phyloP scores from a whole-genome alignment of 1,140 invertebrate genomes.

The Hypsibius dujardini region DNA sequence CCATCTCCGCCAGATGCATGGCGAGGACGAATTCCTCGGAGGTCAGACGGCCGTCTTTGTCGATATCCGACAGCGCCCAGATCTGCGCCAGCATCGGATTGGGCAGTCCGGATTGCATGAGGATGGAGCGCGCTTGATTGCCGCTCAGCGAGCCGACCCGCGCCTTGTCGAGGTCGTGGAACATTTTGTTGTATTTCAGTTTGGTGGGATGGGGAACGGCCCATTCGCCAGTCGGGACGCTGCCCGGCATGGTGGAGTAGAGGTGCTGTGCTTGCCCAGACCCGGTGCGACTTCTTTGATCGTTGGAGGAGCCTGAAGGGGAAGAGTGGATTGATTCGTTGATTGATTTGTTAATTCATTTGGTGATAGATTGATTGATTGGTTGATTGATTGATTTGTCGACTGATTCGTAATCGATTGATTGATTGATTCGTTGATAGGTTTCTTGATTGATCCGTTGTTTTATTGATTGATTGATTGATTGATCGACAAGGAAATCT shows the following conservation, averaged over 20 bases:
- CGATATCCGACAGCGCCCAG: conserved; percentile 78
- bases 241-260: conserved; percentile 17
- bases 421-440: no score
- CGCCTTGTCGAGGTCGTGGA: conserved; percentile 72
- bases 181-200: conserved; percentile 82
- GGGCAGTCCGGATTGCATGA: conserved; percentile 79
- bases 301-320: not conserved
- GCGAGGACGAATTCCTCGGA: conserved; percentile 91
- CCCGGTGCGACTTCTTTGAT: conserved; percentile 8
- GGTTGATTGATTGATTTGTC: no score
- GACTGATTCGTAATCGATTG: no score
- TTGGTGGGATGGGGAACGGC: conserved; percentile 70
- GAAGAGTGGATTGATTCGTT: not conserved
- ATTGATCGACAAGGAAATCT: no score
- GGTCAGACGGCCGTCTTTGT: conserved; percentile 71
- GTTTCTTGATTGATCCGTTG: no score
- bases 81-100: conserved; percentile 77
- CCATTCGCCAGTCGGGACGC: conserved; percentile 40
- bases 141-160: conserved; percentile 72
- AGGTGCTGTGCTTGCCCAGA: not conserved
- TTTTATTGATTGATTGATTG: no score
- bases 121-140: conserved; percentile 71
- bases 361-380: no score
- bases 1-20: conserved; percentile 79
- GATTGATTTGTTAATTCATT: no score